Conservation (phyloP, 2,113 vertebrate genomes). For the Strigops habroptila region DNA sequence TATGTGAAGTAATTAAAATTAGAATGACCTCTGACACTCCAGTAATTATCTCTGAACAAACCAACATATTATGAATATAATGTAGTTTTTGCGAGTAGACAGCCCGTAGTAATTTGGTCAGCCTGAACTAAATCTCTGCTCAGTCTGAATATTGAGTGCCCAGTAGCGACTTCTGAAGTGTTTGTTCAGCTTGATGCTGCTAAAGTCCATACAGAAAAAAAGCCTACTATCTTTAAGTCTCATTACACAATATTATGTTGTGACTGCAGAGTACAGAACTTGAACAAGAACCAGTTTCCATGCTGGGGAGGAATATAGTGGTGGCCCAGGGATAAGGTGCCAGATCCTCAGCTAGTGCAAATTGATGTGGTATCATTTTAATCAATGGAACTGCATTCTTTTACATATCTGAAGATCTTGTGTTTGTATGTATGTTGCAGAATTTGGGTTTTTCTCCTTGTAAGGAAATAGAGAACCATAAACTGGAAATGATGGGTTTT, state of each 20-base stretch:
- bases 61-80: not conserved
- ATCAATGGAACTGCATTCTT: not conserved
- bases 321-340: not conserved
- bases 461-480: not conserved
- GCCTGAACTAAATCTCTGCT: not conserved
- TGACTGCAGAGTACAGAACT: not conserved
- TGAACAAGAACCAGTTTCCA: not conserved
- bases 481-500: not conserved
- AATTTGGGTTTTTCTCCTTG: not conserved
- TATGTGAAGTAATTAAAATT: conserved; percentile 70
- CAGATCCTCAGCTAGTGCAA: conserved; percentile 5
- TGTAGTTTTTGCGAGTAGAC: not conserved
- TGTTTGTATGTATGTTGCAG: not conserved
- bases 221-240: not conserved
- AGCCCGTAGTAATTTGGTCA: conserved; percentile 33
- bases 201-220: not conserved
- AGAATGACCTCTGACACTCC: conserved; percentile 71
- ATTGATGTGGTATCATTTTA: not conserved
- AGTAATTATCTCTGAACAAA: conserved; percentile 65
- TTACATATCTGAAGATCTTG: not conserved
- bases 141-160: not conserved
- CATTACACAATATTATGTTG: not conserved
- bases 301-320: not conserved
- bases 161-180: not conserved
- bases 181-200: conserved; percentile 18